Evolutionary conservation across 37 sponge, comb jelly and placozoan genomes (phyloP), one percentile per base, ranked within the genome.

Genomic region (Tethya wilhelma): DNA sequence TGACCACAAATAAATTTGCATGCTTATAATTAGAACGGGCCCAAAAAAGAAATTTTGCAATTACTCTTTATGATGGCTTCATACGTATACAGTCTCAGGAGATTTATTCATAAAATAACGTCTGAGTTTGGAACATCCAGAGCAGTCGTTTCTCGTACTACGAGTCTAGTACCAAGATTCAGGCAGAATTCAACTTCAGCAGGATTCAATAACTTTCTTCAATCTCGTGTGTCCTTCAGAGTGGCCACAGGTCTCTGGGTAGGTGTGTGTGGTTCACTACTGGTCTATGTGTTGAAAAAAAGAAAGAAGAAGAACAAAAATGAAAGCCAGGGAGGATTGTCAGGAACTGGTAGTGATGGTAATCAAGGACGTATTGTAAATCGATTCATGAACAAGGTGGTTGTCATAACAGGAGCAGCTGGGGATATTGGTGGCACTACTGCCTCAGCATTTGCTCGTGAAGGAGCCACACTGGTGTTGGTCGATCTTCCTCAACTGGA

Each of bases 351-450:
- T 3, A 12, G 23, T 42, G 49, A 71, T 7, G 71, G 14, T n/a
- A 44, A 22, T 32, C 4, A 34, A 11, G 33, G 33, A 17, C 11
- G 46, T 2, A n/a, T n/a, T n/a, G n/a, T n/a, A n/a, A n/a, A 39
- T 38, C 33, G 59, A 64, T 89, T 90, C 56, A 14, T 30, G 1
- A 72, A 74, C 23, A 85, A 90, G 44, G 70, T 75, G 14, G 81
- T 82, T 4, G 69, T 94, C 17, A 84, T 94, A 30, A 94, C 95
- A n/a, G 95, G 95, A 53, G 95, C 88, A 4, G 95, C 95, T 0
- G 95, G 95, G 17, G 91, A 94, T 59, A 94, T 94, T 37, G 95
- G 95, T 19, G 42, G 74, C 9, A 70, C 91, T 19, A 80, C 95
- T 37, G 95, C 95, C 6, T 34, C 58, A 26, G 60, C 70, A 6